Base-by-base conservation (phyloP, 1,140 invertebrate species). In the Atta cephalotes region DNA sequence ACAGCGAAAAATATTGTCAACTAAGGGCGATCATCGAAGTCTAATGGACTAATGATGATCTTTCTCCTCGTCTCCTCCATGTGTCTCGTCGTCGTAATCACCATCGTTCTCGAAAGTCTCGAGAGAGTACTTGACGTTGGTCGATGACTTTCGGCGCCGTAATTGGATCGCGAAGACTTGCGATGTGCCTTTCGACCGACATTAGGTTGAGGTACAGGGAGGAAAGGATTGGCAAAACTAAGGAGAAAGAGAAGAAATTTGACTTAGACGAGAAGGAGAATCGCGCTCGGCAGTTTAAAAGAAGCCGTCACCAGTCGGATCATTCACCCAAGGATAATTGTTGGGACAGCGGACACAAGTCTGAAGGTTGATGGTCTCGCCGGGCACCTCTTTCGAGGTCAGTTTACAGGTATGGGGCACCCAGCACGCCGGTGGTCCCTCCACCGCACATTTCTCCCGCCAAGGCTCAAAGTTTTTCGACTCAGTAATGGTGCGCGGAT, bases 291-390 rank as follows among this genome's bases (percentile, higher is more conserved):
- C 56, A 63, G 31, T 95, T 97, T 97, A 98, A 96, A 97, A 98
- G 96, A 98, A 98, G 93, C 98, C 98, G 94, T 98, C 98, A 92
- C 98, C 98, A 91, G 98, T 98, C 28, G 98, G 98, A 95, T 99
- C 98, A 93, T 98, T 98, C 86, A 98, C 94, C 98, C 98, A 99
- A 86, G 98, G 98, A 95, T 99, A 99, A 93, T 98, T 98, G 94
- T 98, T 98, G 87, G 98, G 98, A 95, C 98, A 99, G 91, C 98
- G 96, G 65, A 98, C 97, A 94, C 98, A 99, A 16, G 98, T 99
- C 95, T 99, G 98, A 86, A 99, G 96, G 93, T 98, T 98, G 93
- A 99, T 97, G 74, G 98, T 98, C 95, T 99, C 98, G 28, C 98
- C 98, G 94, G 98, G 98, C 88, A 99, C 97, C 95, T 99, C 98